Evolutionary conservation across 2,113 vertebrate species (phyloP).

Genomic region (Onychostruthus taczanowskii): DNA sequence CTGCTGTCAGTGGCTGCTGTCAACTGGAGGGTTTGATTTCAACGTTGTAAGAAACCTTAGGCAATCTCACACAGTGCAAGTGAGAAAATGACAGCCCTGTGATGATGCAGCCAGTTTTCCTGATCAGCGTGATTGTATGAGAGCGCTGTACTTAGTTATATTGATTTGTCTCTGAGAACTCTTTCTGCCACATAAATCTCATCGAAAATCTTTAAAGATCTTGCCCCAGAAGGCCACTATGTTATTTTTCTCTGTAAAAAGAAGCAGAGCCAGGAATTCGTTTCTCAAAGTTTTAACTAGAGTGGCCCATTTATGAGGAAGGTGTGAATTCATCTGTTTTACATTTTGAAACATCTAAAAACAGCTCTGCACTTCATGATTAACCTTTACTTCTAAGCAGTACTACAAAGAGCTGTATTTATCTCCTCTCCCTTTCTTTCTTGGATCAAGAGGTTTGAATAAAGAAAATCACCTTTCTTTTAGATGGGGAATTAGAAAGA

Average conservation of each 20-base stretch:
- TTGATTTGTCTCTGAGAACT: constrained; percentile 75
- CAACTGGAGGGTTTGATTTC: constrained; percentile 49
- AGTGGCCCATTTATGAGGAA: constrained; percentile 38
- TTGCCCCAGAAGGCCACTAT: constrained; percentile 65
- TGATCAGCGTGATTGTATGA: constrained; percentile 68
- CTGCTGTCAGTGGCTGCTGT: not conserved
- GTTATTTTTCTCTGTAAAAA: constrained; percentile 56
- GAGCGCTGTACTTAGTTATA: constrained; percentile 67
- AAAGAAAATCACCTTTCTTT: constrained; percentile 36
- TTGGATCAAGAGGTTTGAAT: constrained; percentile 3
- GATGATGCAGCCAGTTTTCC: constrained; percentile 51
- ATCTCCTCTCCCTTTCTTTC: constrained; percentile 27
- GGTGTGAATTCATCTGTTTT: constrained; percentile 38
- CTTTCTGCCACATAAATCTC: constrained; percentile 74
- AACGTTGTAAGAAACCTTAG: constrained; percentile 37
- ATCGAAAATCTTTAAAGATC: constrained; percentile 69
- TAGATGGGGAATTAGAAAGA: constrained; percentile 13
- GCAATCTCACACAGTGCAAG: constrained; percentile 18
- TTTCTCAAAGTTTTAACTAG: constrained; percentile 57
- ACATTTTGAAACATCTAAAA: constrained; percentile 64
- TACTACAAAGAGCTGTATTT: constrained; percentile 34
- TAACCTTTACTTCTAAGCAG: constrained; percentile 21
- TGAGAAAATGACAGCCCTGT: constrained; percentile 65
- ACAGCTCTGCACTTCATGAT: constrained; percentile 44
- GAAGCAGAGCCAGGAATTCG: constrained; percentile 48